Evolutionary conservation across 1,140 invertebrate species (phyloP).

Genomic region (Hormaphis cornu): DNA sequence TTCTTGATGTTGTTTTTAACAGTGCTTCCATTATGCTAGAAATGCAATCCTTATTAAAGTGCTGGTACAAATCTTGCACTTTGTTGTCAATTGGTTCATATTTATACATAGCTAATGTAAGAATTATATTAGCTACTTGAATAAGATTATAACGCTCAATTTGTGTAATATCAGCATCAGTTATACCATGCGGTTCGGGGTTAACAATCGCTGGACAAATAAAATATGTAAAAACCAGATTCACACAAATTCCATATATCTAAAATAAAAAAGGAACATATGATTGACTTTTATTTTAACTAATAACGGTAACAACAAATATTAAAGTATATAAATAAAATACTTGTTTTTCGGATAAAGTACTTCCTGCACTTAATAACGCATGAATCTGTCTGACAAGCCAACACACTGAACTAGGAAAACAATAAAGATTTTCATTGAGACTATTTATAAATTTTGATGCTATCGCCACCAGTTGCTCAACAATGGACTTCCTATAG

Average conservation of each 20-base stretch:
- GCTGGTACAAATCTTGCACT: constrained; percentile 61
- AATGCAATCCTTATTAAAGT: constrained; percentile 56
- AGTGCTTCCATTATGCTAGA: constrained; percentile 29
- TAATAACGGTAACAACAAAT: too few relatives aligned
- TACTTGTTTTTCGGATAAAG: constrained; percentile 55
- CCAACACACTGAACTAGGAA: constrained; percentile 76
- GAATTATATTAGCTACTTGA: constrained; percentile 80
- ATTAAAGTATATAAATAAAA: constrained; percentile 33
- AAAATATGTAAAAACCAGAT: constrained; percentile 87
- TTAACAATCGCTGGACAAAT: constrained; percentile 94
- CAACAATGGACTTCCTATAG: constrained; percentile 69
- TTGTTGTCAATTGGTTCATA: constrained; percentile 67
- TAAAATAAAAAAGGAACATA: constrained; percentile 44
- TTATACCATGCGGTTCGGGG: constrained; percentile 91
- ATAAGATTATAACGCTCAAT: constrained; percentile 87
- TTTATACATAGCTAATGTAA: constrained; percentile 76
- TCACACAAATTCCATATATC: constrained; percentile 72
- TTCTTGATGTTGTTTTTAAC: constrained; percentile 25
- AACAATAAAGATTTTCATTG: constrained; percentile 78
- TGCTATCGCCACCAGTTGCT: constrained; percentile 68
- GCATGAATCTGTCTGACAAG: constrained; percentile 66
- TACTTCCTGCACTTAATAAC: constrained; percentile 54
- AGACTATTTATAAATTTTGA: constrained; percentile 76
- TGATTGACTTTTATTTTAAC: not conserved
- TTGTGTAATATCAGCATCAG: constrained; percentile 83